phyloP scores from a whole-genome alignment of 2,797 vertebrate genomes.

The Urocyon cinereoargenteus region DNA sequence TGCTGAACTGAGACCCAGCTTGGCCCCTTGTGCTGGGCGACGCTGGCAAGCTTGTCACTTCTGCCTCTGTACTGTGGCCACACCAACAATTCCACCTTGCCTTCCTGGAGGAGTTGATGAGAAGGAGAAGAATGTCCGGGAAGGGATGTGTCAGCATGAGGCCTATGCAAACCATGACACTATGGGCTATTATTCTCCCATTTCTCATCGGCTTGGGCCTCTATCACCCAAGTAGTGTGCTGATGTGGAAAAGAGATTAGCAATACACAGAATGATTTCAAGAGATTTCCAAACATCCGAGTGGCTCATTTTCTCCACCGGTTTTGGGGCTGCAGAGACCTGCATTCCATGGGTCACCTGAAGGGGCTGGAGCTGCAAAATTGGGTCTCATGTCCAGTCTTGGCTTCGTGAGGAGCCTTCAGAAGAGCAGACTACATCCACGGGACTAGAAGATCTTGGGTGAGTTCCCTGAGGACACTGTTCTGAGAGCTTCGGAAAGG shows the following conservation, averaged over 20 bases:
- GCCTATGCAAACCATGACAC: neutral
- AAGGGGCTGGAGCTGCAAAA: rapidly evolving
- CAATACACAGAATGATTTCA: neutral
- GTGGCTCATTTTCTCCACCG: neutral
- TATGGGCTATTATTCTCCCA: rapidly evolving
- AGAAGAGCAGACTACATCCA: rapidly evolving
- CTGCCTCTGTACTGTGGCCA: neutral
- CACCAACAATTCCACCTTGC: neutral
- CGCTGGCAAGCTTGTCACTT: rapidly evolving
- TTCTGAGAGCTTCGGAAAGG: neutral
- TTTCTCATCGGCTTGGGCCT: neutral
- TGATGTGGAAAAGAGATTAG: neutral
- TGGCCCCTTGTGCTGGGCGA: rapidly evolving
- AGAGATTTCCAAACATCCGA: no score
- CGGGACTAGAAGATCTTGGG: rapidly evolving
- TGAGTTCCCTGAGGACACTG: rapidly evolving
- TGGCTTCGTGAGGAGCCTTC: rapidly evolving
- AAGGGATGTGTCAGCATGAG: neutral
- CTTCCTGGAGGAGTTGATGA: neutral
- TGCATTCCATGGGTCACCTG: rapidly evolving
- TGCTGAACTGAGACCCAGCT: neutral
- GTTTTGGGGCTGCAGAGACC: neutral
- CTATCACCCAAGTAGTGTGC: no score
- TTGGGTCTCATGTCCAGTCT: rapidly evolving
- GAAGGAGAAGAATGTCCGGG: neutral